Evolutionary conservation across 2,797 vertebrate genomes (phyloP).

Genomic region (Gorsachius magnificus): DNA sequence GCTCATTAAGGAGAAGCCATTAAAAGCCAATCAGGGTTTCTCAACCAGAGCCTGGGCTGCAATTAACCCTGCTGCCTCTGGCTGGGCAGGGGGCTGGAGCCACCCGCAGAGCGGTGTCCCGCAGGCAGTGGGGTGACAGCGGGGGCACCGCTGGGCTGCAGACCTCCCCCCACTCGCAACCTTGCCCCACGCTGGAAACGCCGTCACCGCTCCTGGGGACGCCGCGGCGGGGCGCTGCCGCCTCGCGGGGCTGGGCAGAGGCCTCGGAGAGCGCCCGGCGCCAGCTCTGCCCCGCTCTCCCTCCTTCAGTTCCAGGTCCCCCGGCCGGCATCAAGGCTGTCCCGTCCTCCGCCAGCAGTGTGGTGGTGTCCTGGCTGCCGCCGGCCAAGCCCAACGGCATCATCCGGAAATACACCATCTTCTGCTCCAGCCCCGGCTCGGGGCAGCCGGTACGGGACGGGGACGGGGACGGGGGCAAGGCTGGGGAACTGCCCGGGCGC

Average conservation of each 20-base stretch:
- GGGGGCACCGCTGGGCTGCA: background rate
- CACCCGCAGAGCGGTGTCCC: background rate
- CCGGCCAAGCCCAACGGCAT: constrained; percentile 96
- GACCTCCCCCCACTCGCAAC: fast-evolving
- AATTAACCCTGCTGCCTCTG: background rate
- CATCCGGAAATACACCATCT: constrained; percentile 98
- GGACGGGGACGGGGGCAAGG: fast-evolving
- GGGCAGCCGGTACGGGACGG: constrained; percentile 89
- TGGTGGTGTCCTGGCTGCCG: constrained; percentile 96
- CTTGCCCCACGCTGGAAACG: fast-evolving
- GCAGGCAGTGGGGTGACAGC: fast-evolving
- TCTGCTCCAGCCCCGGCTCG: constrained; percentile 95
- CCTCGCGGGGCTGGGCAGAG: background rate
- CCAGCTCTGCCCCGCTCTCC: background rate
- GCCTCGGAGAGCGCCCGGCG: background rate
- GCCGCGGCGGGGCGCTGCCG: background rate
- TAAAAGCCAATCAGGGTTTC: constrained; percentile 9
- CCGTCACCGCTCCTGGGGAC: background rate
- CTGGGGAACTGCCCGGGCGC: fast-evolving
- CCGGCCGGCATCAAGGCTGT: constrained; percentile 97
- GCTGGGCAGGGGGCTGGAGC: fast-evolving
- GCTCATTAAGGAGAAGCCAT: background rate
- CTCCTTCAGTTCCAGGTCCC: constrained; percentile 89
- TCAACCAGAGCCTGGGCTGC: background rate
- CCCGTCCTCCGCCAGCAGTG: constrained; percentile 92